These are phyloP conservation scores for Limnephilus auricula DNA, from an alignment of 2,888 invertebrate genomes.

Conservation along the genomic window DNA sequence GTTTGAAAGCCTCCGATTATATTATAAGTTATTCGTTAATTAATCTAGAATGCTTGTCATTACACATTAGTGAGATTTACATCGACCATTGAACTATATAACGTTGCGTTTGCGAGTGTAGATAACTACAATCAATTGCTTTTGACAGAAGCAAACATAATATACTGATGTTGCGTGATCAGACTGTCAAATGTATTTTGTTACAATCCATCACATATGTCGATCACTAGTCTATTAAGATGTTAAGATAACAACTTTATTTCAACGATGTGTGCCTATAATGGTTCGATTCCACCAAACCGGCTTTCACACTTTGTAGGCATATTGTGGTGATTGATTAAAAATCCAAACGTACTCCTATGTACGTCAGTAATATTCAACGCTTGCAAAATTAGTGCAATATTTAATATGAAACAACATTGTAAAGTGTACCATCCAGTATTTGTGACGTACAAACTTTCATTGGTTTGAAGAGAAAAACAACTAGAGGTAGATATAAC, in stretches of 20 bases:
- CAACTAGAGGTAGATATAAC: no score
- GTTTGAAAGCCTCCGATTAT: neutral
- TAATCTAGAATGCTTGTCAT: neutral
- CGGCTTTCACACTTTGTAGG: neutral
- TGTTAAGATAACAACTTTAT: neutral
- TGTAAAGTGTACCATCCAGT: no score
- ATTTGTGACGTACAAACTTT: no score
- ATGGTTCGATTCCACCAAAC: neutral
- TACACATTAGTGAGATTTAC: neutral
- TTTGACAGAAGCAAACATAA: neutral
- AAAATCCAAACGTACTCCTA: neutral
- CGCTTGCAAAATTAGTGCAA: no score
- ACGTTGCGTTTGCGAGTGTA: neutral
- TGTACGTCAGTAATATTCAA: no score
- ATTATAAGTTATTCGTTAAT: neutral
- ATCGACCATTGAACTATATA: neutral
- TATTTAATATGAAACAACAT: no score
- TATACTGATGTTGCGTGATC: neutral
- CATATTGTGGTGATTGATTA: neutral
- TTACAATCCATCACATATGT: neutral
- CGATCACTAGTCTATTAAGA: neutral
- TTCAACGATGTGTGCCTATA: neutral
- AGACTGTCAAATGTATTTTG: neutral
- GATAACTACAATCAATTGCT: neutral
- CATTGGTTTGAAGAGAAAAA: no score